Conservation (phyloP, 2,113 vertebrate genomes). For the Coptodon rendalli region DNA sequence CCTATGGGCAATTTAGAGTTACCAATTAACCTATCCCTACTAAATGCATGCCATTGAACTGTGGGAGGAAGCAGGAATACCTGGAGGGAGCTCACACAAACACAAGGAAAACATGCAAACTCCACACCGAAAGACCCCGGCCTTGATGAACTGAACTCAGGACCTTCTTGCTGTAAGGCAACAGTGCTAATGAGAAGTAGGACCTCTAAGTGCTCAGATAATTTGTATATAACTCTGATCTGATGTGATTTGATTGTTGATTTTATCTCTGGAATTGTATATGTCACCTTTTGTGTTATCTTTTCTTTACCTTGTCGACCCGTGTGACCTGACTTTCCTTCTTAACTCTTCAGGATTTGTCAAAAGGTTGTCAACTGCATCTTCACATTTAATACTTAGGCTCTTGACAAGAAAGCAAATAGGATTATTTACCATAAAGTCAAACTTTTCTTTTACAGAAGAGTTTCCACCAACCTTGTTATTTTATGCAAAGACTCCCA, state of each 20-base stretch:
- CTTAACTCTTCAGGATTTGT: neutral
- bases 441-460: neutral
- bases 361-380: neutral
- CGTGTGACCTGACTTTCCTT: neutral
- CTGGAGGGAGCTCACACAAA: neutral
- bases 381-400: neutral
- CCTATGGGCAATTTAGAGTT: neutral
- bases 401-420: neutral
- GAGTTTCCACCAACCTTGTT: neutral
- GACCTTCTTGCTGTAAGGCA: neutral
- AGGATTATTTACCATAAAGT: neutral
- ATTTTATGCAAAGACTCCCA: neutral
- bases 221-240: neutral
- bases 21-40: neutral
- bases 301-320: neutral
- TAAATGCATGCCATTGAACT: neutral
- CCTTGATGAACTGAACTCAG: neutral
- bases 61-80: neutral
- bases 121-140: fast-evolving
- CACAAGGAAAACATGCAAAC: neutral
- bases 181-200: neutral
- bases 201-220: neutral
- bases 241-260: neutral
- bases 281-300: neutral
- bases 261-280: neutral